Evolutionary conservation across 2,888 invertebrate genomes (phyloP), one percentile per base, ranked within the genome.

Genomic region (Automeris io): DNA sequence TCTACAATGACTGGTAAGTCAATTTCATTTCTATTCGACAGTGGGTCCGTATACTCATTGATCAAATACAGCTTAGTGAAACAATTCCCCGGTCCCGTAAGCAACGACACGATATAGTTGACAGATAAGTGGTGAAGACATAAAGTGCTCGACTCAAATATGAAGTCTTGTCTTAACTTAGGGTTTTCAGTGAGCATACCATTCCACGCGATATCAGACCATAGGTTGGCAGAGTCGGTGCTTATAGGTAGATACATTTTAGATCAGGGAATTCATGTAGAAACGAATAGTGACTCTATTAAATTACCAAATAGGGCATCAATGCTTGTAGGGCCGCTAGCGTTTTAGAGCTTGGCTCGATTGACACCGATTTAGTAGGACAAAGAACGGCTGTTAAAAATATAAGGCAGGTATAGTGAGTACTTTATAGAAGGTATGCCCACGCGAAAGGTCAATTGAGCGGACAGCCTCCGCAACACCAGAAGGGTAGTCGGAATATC

Each of bases 401-500:
- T 47, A n/a, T 34, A 48, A 23, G 5, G 22, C 25, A 43, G 41
- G 12, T 46, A 37, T 24, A 39, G 11, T 2, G 5, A 25, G 9
- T 33, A 11, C 32, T 52, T 49, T 23, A 46, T 40, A 11, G 43
- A 45, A 1, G 45, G 47, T 12, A 26, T 49, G 1, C 51, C 53
- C 0, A 41, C 23, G 0, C 36, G 39, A 5, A 37, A 46, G 2
- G 42, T 58, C 54, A 0, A 54, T 60, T 1, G 58, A 59, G n/a
- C 55, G 57, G 6, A 61, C 61, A 0, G 51, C 60, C 0, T 59
- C 57, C 21, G 45, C 54, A 0, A 62, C 57, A 1, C 55, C 57
- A 1, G 59, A 60, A n/a, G 64, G 61, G 0, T 23, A 51, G 1
- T 64, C 39, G 11, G 61, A 65, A 23, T 62, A 55, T 18, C 1